These are phyloP conservation scores for Drosophila oshimai DNA, from an alignment of 1,140 invertebrate species.

Conservation along the genomic window DNA sequence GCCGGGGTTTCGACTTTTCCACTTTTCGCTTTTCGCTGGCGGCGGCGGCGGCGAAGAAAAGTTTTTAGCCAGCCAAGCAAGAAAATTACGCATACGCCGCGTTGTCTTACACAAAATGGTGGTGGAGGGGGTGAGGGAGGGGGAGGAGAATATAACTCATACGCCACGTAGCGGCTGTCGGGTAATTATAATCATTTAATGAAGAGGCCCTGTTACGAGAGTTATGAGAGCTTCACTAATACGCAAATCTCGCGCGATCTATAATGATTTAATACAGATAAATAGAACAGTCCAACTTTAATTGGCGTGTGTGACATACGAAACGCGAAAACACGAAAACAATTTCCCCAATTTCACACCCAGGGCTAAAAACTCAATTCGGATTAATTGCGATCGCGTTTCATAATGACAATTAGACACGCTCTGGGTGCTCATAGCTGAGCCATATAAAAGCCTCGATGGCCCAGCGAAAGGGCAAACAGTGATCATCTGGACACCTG, in stretches of 20 bases:
- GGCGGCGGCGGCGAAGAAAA: slow-evolving; percentile 26
- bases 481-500: slow-evolving; percentile 3
- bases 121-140: too few relatives aligned
- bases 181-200: slow-evolving; percentile 72
- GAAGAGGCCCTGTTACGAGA: slow-evolving; percentile 27
- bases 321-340: not conserved
- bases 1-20: slow-evolving; percentile 29
- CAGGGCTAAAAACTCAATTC: slow-evolving; percentile 46
- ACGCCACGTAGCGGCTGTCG: slow-evolving; percentile 46
- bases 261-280: slow-evolving; percentile 39
- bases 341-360: slow-evolving; percentile 52
- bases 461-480: not conserved
- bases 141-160: slow-evolving; percentile 54
- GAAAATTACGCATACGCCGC: slow-evolving; percentile 72
- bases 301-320: slow-evolving; percentile 5
- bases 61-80: slow-evolving; percentile 43
- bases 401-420: slow-evolving; percentile 40
- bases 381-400: slow-evolving; percentile 7
- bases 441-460: slow-evolving; percentile 47
- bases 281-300: not conserved
- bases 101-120: slow-evolving; percentile 54
- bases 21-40: too few relatives aligned
- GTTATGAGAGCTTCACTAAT: slow-evolving; percentile 3
- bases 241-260: slow-evolving; percentile 1
- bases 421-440: too few relatives aligned